Base-by-base conservation (phyloP, 2,797 vertebrate species). In the Sphenodon punctatus region DNA sequence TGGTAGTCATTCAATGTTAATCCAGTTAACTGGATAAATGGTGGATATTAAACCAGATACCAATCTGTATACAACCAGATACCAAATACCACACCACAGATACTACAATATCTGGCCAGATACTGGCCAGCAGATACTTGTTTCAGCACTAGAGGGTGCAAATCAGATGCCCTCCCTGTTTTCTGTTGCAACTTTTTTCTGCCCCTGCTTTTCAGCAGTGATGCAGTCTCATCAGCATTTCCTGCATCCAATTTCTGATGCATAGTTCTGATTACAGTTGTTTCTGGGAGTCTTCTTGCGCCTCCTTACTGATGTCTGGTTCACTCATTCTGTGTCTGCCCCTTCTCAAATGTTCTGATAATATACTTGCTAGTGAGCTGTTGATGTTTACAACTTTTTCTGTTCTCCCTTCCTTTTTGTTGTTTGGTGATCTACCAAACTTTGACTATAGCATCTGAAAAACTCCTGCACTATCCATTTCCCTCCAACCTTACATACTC, bases 311-410 rank as follows among this genome's bases (percentile, higher is more conserved):
- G 16, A n/a, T 10, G 22, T 39, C n/a, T 45, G 10, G 5, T 41
- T 20, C 8, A 71, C 53, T 42, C 9, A 58, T 8, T 6, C 9
- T 55, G 15, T 30, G 32, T n/a, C n/a, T 38, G 17, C 19, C 59
- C 34, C 32, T 56, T n/a, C 36, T n/a, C 17, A 58, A 17, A 45
- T 59, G 10, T 58, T 55, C 8, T 69, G 20, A 32, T 32, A 43
- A 56, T 11, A 10, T 34, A 34, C 14, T 5, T 66, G 66, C 46
- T 67, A 22, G 71, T 59, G 34, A 39, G 22, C 60, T 80, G 45
- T 80, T 86, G 69, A 45, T 51, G 51, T 60, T 70, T 65, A n/a
- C 90, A 83, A 67, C 80, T 63, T 32, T 89, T 90, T 77, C 23
- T 78, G 39, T 78, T 61, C 77, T 85, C 67, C 58, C 61, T 79